Conservation (phyloP, 2,113 vertebrate species). For the Carollia perspicillata region DNA sequence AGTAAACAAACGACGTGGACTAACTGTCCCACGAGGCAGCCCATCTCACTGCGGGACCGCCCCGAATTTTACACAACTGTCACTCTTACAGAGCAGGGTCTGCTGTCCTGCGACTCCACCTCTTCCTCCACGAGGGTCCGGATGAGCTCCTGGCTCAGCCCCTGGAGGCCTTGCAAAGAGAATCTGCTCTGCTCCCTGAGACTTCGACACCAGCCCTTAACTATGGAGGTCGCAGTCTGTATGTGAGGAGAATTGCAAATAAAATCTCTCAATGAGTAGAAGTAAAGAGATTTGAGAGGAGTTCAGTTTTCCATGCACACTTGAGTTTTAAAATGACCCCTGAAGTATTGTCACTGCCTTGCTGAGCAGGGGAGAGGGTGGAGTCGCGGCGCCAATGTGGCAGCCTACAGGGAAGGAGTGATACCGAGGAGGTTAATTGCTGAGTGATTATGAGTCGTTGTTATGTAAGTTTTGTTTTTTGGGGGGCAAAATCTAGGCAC, state of each 20-base stretch:
- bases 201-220: neutral
- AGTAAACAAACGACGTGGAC: neutral
- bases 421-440: neutral
- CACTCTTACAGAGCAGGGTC: neutral
- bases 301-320: neutral
- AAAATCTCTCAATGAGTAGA: neutral
- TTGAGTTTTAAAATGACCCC: neutral
- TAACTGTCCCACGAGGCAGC: neutral
- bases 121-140: neutral
- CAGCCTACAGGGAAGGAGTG: neutral
- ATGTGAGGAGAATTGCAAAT: neutral
- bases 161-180: neutral
- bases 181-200: neutral
- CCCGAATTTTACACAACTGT: neutral
- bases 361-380: neutral
- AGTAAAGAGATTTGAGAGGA: neutral
- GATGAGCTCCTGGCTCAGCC: neutral
- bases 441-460: neutral
- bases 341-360: neutral
- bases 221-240: neutral
- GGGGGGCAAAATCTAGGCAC: neutral
- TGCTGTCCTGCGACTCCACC: neutral
- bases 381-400: neutral
- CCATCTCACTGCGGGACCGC: neutral
- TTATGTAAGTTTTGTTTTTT: neutral